Evolutionary conservation across 2,888 invertebrate species (phyloP), one percentile per base, ranked within the genome.

Genomic region (Phengaris alcon): DNA sequence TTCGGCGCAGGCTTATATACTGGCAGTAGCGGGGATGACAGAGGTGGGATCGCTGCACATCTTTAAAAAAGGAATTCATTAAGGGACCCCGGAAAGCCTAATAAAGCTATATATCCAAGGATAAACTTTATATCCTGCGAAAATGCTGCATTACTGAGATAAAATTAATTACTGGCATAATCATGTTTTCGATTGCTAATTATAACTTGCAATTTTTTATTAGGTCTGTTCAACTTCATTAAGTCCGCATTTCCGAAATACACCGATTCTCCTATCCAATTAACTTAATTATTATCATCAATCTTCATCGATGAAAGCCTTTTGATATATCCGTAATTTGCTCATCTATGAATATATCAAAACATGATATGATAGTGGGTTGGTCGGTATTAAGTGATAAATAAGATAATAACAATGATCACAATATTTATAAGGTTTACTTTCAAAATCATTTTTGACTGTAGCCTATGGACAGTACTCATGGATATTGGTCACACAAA

Each of bases 1-100:
- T 90, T 88, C 84, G 87, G 82, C 88, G 85, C 85, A 81, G 88
- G 85, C 89, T 93, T 93, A 87, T 93, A 93, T 93, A 93, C 88
- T 84, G 82, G 84, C 76, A 76, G 91, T 87, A 89, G 93, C 90
- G 93, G 93, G 93, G 93, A 91, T 89, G 90, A 88, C 83, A 84
- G 79, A 84, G 87, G 88, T 84, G 89, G 89, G 87, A 85, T 84
- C 79, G 79, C 77, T n/a, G 51, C 46, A 46, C 52, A 64, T 46
- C 68, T 70, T 76, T 44, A 46, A 72, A 69, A 48, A 52, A 35
- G 48, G 59, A 51, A 70, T 57, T 57, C 13, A 81, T 80, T 82
- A 81, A 82, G 68, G 51, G 6, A 75, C 35, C 70, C 70, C 48
- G 51, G 70, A 46, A 48, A 69, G 46, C 46, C 44, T 57, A 13